A percentile compares a stretch with the other conserved stretches of the same genome.
These are phyloP conservation scores for Siniperca knerii DNA, from an alignment of 2,113 vertebrate genomes.

Conservation along the genomic window DNA sequence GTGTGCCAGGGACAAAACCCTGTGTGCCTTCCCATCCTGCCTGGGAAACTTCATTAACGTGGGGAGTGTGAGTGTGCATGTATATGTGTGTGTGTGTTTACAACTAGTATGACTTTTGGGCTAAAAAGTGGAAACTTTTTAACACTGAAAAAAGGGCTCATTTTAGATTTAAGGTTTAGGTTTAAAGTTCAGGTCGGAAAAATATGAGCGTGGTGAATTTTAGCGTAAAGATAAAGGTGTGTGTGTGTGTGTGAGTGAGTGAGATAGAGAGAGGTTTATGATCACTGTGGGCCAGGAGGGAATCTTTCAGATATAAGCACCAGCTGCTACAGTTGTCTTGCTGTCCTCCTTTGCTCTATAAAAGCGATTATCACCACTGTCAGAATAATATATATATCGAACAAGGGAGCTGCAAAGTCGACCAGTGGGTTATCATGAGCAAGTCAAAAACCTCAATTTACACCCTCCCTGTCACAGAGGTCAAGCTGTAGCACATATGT, in stretches of 20 bases:
- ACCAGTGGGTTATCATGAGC: not conserved
- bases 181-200: constrained; percentile 19
- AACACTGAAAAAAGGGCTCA: not conserved
- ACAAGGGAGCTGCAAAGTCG: not conserved
- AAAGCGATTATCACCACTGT: constrained; percentile 16
- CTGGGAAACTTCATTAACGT: constrained; percentile 22
- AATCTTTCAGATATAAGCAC: constrained; percentile 17
- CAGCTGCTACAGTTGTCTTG: constrained; percentile 21
- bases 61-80: not conserved
- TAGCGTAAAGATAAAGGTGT: constrained; percentile 23
- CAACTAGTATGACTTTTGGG: not conserved
- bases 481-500: not conserved
- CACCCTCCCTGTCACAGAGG: not conserved
- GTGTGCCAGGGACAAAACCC: constrained; percentile 28
- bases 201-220: not conserved
- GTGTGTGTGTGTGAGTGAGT: not conserved
- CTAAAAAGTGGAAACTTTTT: not conserved
- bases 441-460: not conserved
- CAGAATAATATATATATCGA: not conserved
- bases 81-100: constrained; percentile 1
- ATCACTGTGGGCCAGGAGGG: constrained; percentile 17
- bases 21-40: not conserved
- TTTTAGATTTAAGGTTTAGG: not conserved
- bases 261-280: constrained; percentile 34
- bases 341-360: constrained; percentile 19